Conservation (phyloP, 2,113 vertebrate genomes). For the Origma solitaria region DNA sequence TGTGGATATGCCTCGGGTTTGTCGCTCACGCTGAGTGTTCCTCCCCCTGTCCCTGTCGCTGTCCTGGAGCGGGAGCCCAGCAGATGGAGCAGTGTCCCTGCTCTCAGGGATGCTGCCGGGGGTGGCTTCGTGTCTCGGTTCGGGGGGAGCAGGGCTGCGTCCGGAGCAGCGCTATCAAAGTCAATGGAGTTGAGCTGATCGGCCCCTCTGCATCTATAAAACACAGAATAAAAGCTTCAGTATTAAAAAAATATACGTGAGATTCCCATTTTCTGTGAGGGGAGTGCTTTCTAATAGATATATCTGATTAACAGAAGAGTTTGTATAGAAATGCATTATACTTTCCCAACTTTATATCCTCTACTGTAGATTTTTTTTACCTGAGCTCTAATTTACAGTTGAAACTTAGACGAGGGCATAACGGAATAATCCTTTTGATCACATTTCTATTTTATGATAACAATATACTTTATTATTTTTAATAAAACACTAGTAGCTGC, state of each 20-base stretch:
- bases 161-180: background rate
- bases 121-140: rapidly evolving
- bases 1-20: background rate
- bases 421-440: constrained; percentile 21
- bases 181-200: background rate
- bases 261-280: background rate
- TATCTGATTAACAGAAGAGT: background rate
- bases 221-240: background rate
- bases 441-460: constrained; percentile 45
- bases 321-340: background rate
- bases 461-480: constrained; percentile 51
- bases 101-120: background rate
- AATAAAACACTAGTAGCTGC: constrained; percentile 39
- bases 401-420: background rate
- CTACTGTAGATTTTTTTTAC: background rate
- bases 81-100: constrained; percentile 68
- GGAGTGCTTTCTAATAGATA: background rate
- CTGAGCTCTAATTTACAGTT: constrained; percentile 14
- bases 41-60: rapidly evolving
- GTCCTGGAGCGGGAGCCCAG: constrained; percentile 39
- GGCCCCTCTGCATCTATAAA: background rate
- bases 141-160: background rate
- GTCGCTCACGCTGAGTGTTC: rapidly evolving
- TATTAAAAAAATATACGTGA: background rate
- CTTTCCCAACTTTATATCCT: background rate